Percentiles rank a stretch among this genome's conserved stretches.
phyloP scores from a whole-genome alignment of 2,113 vertebrate genomes.

The Picathartes gymnocephalus region DNA sequence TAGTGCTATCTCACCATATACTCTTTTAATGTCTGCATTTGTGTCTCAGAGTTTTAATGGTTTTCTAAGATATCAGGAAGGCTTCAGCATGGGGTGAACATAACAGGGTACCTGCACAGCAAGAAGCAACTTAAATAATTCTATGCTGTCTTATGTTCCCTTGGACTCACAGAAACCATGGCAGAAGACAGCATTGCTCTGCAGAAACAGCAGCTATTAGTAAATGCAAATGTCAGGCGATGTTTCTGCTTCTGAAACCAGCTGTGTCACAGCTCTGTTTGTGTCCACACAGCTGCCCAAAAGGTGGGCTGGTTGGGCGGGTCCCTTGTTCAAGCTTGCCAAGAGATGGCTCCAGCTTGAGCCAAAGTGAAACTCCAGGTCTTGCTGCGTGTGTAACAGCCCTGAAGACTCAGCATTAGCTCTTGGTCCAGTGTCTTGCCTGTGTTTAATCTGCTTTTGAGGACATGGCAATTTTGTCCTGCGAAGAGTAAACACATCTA shows the following conservation, averaged over 20 bases:
- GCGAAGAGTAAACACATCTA: neutral
- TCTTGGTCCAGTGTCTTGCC: neutral
- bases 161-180: neutral
- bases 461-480: neutral
- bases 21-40: neutral
- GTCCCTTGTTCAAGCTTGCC: accelerated
- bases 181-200: neutral
- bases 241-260: neutral
- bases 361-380: neutral
- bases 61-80: neutral
- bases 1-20: neutral
- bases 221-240: neutral
- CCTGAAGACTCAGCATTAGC: neutral
- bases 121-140: neutral
- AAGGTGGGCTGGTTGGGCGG: neutral
- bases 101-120: neutral
- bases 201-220: neutral
- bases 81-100: neutral
- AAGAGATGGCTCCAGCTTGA: accelerated
- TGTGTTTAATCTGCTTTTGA: neutral
- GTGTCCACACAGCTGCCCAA: neutral
- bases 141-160: neutral
- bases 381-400: neutral
- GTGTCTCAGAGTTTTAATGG: neutral
- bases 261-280: neutral